Conservation (phyloP, 2,797 vertebrate species). For the Ctenochaetus hawaiiensis region DNA sequence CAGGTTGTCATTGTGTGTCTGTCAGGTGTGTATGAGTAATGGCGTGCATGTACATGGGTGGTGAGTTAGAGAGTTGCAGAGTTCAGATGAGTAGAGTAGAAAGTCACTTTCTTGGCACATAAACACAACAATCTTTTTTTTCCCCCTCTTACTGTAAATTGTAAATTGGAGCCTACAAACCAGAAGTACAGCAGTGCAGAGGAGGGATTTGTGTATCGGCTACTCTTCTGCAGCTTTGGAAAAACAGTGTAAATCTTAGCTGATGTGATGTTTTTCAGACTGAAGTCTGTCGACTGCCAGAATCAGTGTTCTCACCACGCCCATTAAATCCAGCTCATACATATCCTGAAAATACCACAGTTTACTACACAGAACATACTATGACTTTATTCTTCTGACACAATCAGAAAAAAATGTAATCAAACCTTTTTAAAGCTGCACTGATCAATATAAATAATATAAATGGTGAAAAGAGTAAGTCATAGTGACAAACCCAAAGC, state of each 20-base stretch:
- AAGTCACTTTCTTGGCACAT: conserved; percentile 50
- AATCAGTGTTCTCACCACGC: conserved; percentile 5
- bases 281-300: not conserved
- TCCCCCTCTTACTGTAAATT: not conserved
- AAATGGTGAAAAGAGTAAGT: not conserved
- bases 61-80: conserved; percentile 41
- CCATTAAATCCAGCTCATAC: conserved; percentile 4
- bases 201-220: conserved; percentile 19
- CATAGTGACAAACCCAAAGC: not conserved
- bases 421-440: not conserved
- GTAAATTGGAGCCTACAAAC: conserved; percentile 19
- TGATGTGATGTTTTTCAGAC: conserved; percentile 4
- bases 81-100: conserved; percentile 35
- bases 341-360: conserved; percentile 33
- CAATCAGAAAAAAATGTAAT: not conserved
- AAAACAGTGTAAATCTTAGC: not conserved
- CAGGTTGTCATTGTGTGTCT: conserved; percentile 64
- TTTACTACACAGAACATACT: not conserved
- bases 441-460: not conserved
- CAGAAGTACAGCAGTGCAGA: conserved; percentile 34
- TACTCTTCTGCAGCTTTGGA: conserved; percentile 7
- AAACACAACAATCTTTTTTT: conserved; percentile 36
- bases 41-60: conserved; percentile 35
- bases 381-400: conserved; percentile 2
- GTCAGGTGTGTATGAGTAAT: conserved; percentile 28